These are phyloP conservation scores for Graphium colonna DNA, from an alignment of 2,888 invertebrate species.

Conservation along the genomic window DNA sequence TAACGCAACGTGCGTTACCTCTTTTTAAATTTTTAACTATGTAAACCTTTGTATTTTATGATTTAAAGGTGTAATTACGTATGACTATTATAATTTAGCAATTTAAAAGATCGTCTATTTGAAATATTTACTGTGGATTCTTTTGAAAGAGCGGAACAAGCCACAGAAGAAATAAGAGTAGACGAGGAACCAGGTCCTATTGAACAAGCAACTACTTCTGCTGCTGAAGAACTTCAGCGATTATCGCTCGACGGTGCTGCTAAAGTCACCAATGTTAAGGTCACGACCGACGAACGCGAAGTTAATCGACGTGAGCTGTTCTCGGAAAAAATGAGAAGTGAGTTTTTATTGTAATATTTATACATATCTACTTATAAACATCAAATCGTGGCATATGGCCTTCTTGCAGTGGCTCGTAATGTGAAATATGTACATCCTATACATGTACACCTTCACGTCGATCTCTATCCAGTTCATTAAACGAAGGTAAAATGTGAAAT, in stretches of 20 bases:
- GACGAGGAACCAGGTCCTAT: slow-evolving; percentile 78
- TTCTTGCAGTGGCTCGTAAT: too few species aligned
- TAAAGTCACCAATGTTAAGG: slow-evolving; percentile 86
- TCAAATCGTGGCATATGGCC: background rate
- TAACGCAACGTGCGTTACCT: too few species aligned
- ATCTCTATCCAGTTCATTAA: too few species aligned
- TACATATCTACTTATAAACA: slow-evolving; percentile 31
- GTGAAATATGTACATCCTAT: too few species aligned
- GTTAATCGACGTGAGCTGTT: slow-evolving; percentile 68
- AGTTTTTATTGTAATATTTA: slow-evolving; percentile 41
- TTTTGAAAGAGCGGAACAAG: slow-evolving; percentile 57
- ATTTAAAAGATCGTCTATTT: too few species aligned
- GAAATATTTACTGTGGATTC: too few species aligned
- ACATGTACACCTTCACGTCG: too few species aligned
- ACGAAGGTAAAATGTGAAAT: too few species aligned
- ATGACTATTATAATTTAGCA: too few species aligned
- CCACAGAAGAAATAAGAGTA: slow-evolving; percentile 53
- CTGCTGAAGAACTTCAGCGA: slow-evolving; percentile 82
- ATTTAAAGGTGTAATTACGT: too few species aligned
- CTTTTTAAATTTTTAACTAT: too few species aligned
- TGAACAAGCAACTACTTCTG: slow-evolving; percentile 82
- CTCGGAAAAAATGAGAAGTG: slow-evolving; percentile 63
- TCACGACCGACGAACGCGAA: slow-evolving; percentile 88
- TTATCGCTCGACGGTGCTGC: slow-evolving; percentile 84
- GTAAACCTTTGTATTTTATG: too few species aligned